Conservation (phyloP, 2,113 vertebrate genomes). For the Tichodroma muraria region DNA sequence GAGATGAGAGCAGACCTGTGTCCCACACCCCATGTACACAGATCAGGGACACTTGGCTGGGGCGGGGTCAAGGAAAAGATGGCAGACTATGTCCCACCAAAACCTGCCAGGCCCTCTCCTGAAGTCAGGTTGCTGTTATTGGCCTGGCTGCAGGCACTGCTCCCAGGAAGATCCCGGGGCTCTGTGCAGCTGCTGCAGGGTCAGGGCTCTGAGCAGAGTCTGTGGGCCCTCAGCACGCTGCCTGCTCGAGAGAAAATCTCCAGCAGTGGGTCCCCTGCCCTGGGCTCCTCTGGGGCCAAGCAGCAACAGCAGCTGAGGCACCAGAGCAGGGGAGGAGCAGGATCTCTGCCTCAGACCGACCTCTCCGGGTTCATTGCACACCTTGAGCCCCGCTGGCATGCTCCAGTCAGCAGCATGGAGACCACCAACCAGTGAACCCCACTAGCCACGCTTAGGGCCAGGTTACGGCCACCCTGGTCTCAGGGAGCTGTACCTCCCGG, state of each 20-base stretch:
- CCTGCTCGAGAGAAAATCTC: not conserved
- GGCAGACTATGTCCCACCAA: not conserved
- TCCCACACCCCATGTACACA: not conserved
- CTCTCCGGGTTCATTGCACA: not conserved
- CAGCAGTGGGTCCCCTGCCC: not conserved
- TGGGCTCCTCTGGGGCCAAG: not conserved
- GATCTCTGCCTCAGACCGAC: fast-evolving
- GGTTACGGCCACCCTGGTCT: not conserved
- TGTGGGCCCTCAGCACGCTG: fast-evolving
- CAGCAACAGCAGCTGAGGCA: not conserved
- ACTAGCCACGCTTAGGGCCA: not conserved
- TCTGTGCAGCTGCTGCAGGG: not conserved
- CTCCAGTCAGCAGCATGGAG: not conserved
- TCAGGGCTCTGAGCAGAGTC: not conserved
- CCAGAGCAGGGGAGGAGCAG: not conserved
- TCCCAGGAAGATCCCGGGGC: not conserved
- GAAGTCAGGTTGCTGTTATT: not conserved
- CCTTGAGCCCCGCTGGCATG: not conserved
- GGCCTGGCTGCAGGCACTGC: not conserved
- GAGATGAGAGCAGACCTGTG: not conserved
- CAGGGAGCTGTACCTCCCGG: not conserved
- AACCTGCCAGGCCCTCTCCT: not conserved
- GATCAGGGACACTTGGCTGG: not conserved
- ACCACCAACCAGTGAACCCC: not conserved
- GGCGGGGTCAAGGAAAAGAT: not conserved